Evolutionary conservation across 2,888 invertebrate genomes (phyloP).

Genomic region (Nezara viridula): DNA sequence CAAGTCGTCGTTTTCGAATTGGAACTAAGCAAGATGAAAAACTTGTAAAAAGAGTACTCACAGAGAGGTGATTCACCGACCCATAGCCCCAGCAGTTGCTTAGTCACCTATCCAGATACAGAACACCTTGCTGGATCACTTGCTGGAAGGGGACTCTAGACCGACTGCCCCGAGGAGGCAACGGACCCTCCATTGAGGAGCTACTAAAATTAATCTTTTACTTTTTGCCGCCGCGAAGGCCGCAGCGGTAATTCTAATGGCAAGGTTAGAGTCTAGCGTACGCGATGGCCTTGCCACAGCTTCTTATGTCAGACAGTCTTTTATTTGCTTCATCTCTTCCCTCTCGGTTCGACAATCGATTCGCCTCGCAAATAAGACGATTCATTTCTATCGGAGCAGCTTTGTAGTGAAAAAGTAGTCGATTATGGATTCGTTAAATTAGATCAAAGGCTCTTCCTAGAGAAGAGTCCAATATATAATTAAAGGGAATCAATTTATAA

Average conservation of each 20-base stretch:
- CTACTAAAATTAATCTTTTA: neutral
- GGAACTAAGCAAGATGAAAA: neutral
- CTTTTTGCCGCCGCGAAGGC: neutral
- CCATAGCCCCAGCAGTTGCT: neutral
- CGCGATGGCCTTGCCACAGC: neutral
- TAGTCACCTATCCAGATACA: neutral
- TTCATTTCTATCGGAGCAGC: neutral
- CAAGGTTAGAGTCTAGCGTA: conserved; percentile 20
- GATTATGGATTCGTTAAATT: neutral
- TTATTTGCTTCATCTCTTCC: neutral
- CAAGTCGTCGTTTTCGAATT: neutral
- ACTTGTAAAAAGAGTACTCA: neutral
- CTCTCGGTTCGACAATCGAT: neutral
- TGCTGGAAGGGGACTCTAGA: neutral
- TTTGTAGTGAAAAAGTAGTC: neutral
- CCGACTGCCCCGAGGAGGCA: neutral
- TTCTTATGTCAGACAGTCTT: neutral
- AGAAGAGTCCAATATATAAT: no score
- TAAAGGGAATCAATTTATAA: no score
- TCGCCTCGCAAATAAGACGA: neutral
- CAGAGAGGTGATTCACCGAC: neutral
- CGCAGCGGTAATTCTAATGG: neutral
- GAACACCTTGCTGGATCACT: neutral
- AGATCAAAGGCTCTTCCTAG: no score
- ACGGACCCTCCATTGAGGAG: conserved; percentile 17